Conservation (phyloP, 1,140 invertebrate genomes). For the Trichomalopsis sarcophagae region DNA sequence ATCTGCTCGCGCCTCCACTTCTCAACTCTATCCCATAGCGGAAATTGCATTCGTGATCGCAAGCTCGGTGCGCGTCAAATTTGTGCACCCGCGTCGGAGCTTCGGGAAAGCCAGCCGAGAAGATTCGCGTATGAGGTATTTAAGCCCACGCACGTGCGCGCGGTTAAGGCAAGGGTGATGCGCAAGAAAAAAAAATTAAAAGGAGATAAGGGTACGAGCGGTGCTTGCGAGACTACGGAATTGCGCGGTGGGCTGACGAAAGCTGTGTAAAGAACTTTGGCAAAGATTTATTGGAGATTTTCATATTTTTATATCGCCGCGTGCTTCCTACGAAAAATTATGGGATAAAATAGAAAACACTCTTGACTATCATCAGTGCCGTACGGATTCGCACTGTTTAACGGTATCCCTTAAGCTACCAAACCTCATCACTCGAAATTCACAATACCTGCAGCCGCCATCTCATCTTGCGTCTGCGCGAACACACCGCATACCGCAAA, state of each 20-base stretch:
- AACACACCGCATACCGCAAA: neutral
- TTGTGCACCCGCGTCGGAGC: neutral
- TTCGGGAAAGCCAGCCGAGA: neutral
- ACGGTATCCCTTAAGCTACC: neutral
- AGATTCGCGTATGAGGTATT: constrained; percentile 11
- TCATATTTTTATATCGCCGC: neutral
- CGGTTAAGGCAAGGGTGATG: neutral
- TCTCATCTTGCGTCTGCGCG: neutral
- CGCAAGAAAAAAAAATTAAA: constrained; percentile 23
- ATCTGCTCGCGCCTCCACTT: constrained; percentile 16
- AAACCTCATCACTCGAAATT: neutral
- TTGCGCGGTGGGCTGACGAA: neutral
- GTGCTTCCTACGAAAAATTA: neutral
- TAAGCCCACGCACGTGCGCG: constrained; percentile 19
- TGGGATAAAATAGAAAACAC: too few relatives aligned
- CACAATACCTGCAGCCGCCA: neutral
- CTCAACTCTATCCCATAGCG: constrained; percentile 45
- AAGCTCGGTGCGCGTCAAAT: neutral
- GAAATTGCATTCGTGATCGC: constrained; percentile 50
- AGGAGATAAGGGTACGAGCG: neutral
- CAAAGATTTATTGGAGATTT: neutral
- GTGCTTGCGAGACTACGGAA: neutral
- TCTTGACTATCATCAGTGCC: too few relatives aligned
- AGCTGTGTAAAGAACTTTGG: neutral
- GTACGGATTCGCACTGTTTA: too few relatives aligned